Percentiles rank a stretch among this genome's conserved stretches.
Evolutionary conservation across 2,888 invertebrate genomes (phyloP).

Genomic region (Mesorhabditis belari): DNA sequence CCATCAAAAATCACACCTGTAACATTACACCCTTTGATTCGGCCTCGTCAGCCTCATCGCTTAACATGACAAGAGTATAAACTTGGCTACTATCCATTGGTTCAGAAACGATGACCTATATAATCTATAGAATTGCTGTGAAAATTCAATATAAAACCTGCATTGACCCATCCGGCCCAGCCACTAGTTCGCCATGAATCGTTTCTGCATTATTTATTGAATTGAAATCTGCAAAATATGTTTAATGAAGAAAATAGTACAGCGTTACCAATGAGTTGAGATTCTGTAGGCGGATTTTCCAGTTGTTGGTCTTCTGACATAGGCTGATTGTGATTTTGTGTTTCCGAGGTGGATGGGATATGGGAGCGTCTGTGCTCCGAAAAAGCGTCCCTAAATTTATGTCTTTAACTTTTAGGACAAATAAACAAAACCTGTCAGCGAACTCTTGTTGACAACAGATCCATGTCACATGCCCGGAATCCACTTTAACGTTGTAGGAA

Average conservation of each 20-base stretch:
- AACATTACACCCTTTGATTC: conserved; percentile 2
- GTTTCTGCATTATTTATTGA: too few relatives aligned
- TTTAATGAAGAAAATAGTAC: too few relatives aligned
- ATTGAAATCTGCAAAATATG: too few relatives aligned
- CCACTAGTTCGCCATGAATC: conserved; percentile 8
- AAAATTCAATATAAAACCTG: conserved; percentile 9
- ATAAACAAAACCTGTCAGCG: conserved; percentile 21
- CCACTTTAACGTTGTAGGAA: conserved; percentile 19
- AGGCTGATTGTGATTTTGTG: too few relatives aligned
- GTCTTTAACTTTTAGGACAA: too few relatives aligned
- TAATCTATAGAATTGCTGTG: background rate
- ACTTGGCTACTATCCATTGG: conserved; percentile 3
- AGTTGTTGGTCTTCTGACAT: conserved; percentile 8
- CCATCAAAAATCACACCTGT: background rate
- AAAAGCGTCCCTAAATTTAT: too few relatives aligned
- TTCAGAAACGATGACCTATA: conserved; percentile 8
- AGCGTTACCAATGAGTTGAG: too few relatives aligned
- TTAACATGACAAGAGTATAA: conserved; percentile 7
- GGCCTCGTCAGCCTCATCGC: conserved; percentile 7
- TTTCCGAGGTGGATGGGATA: too few relatives aligned
- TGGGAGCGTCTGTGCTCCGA: too few relatives aligned
- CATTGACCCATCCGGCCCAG: conserved; percentile 15
- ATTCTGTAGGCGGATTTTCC: conserved; percentile 11
- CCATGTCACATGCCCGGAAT: conserved; percentile 25
- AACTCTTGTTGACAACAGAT: conserved; percentile 30